phyloP scores from a whole-genome alignment of 2,797 vertebrate species.

The Botia kubotai region DNA sequence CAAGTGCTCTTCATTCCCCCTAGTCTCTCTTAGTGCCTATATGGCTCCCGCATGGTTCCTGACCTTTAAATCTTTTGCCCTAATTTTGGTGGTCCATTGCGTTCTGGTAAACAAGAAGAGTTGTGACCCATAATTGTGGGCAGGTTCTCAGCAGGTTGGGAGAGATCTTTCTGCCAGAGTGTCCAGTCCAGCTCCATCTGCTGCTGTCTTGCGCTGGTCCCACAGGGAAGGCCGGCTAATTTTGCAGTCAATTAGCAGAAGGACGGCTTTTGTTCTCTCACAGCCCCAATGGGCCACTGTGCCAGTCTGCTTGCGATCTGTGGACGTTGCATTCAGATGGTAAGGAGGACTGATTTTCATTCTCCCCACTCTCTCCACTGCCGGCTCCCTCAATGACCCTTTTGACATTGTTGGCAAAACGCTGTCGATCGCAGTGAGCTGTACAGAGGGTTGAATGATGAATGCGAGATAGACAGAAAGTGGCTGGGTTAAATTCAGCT shows the following conservation, averaged over 20 bases:
- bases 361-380: slow-evolving; percentile 63
- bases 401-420: slow-evolving; percentile 89
- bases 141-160: slow-evolving; percentile 89
- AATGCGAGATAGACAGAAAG: slow-evolving; percentile 37
- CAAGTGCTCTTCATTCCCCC: background rate
- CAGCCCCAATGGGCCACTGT: slow-evolving; percentile 85
- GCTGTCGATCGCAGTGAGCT: slow-evolving; percentile 82
- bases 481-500: slow-evolving; percentile 29
- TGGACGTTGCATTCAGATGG: slow-evolving; percentile 77
- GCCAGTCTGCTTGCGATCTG: slow-evolving; percentile 73
- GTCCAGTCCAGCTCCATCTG: slow-evolving; percentile 94
- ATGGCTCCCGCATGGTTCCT: slow-evolving; percentile 63
- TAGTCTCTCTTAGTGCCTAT: slow-evolving; percentile 1
- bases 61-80: slow-evolving; percentile 74
- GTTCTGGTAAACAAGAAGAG: slow-evolving; percentile 89
- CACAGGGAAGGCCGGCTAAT: slow-evolving; percentile 90
- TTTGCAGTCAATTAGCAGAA: slow-evolving; percentile 99
- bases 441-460: slow-evolving; percentile 66
- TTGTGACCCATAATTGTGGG: slow-evolving; percentile 90
- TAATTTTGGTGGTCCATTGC: slow-evolving; percentile 77
- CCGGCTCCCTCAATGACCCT: slow-evolving; percentile 78
- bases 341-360: slow-evolving; percentile 78
- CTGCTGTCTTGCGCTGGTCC: slow-evolving; percentile 85
- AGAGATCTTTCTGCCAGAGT: slow-evolving; percentile 80
- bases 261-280: slow-evolving; percentile 93